These are phyloP conservation scores for Aphodius granarius DNA, from an alignment of 2,888 invertebrate species.

Conservation along the genomic window DNA sequence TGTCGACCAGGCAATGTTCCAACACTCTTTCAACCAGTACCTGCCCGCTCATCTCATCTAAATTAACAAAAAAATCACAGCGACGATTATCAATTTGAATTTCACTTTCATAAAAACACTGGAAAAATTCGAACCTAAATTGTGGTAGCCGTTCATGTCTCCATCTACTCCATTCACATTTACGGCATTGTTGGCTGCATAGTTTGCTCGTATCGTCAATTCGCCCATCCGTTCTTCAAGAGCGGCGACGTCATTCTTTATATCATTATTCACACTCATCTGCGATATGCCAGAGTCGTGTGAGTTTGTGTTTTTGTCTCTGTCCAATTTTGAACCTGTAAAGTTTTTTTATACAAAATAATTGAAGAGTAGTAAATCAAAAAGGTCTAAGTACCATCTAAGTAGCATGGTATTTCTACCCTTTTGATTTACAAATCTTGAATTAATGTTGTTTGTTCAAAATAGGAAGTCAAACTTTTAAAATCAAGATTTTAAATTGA, in stretches of 20 bases:
- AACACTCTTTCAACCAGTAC: conserved; percentile 54
- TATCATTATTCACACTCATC: conserved; percentile 65
- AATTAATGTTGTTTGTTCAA: no score
- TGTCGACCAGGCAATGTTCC: conserved; percentile 47
- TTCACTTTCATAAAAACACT: conserved; percentile 4
- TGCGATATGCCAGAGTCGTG: conserved; percentile 90
- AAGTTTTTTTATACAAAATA: background rate
- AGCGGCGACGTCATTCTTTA: conserved; percentile 54
- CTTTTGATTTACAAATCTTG: no score
- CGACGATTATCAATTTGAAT: background rate
- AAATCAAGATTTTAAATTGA: no score
- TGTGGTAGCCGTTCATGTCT: conserved; percentile 48
- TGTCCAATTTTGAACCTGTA: conserved; percentile 53
- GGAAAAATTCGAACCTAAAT: conserved; percentile 42
- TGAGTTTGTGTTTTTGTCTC: conserved; percentile 71
- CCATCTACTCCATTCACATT: conserved; percentile 47
- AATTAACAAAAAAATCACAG: conserved; percentile 8
- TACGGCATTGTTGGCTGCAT: conserved; percentile 41
- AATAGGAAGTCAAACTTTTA: no score
- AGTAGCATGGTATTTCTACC: no score
- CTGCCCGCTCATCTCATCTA: conserved; percentile 50
- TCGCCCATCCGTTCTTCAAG: conserved; percentile 62
- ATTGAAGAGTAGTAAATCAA: background rate
- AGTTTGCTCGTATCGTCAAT: conserved; percentile 48
- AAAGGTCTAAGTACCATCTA: background rate